phyloP scores from a whole-genome alignment of 2,797 vertebrate genomes.

The Scarus forsteni region DNA sequence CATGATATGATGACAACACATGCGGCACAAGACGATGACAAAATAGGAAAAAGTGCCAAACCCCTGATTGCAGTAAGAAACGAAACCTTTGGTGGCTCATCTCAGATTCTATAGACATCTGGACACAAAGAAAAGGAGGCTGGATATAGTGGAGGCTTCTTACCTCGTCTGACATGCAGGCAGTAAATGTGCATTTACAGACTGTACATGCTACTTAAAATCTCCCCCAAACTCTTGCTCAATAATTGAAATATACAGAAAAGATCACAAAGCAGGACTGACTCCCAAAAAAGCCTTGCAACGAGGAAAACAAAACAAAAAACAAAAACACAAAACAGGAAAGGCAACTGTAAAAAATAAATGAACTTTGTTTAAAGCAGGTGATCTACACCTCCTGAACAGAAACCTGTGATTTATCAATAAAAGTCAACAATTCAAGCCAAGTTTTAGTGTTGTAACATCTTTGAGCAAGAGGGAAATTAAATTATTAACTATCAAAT shows the following conservation, averaged over 20 bases:
- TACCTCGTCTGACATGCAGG: constrained; percentile 59
- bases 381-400: neutral
- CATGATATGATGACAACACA: constrained; percentile 69
- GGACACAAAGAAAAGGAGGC: constrained; percentile 82
- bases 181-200: constrained; percentile 50
- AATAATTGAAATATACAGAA: constrained; percentile 18
- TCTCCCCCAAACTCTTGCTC: neutral
- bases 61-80: constrained; percentile 86
- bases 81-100: constrained; percentile 87
- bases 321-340: neutral
- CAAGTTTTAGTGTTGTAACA: too few species aligned
- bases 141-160: constrained; percentile 69
- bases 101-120: constrained; percentile 86
- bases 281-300: neutral
- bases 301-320: neutral
- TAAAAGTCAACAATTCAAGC: neutral
- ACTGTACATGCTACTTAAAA: constrained; percentile 7
- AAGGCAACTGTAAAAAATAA: neutral
- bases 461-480: too few species aligned
- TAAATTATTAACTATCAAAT: too few species aligned
- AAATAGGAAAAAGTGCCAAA: constrained; percentile 83
- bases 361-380: neutral
- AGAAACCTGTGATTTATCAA: neutral
- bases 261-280: constrained; percentile 6
- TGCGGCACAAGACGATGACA: constrained; percentile 78